These are phyloP conservation scores for Dione juno DNA, from an alignment of 2,888 invertebrate species.

Conservation along the genomic window DNA sequence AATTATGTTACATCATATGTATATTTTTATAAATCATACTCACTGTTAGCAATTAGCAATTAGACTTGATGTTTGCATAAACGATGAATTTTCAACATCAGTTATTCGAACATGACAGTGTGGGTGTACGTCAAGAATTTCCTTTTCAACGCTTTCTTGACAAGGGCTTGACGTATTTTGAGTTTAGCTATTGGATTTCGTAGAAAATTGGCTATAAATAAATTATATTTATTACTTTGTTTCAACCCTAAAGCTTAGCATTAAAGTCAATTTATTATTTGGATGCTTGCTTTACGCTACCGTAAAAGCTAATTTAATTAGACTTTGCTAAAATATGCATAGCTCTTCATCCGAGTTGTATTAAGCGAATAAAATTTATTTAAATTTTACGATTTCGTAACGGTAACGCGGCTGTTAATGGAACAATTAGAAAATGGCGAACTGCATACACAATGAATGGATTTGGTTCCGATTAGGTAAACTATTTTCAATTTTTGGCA, in stretches of 20 bases:
- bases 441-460: no score
- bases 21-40: constrained; percentile 2
- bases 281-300: background rate
- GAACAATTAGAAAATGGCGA: no score
- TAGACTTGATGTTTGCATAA: background rate
- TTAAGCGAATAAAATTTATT: no score
- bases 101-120: constrained; percentile 58
- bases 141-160: constrained; percentile 59
- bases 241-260: background rate
- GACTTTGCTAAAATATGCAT: no score
- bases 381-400: no score
- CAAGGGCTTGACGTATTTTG: constrained; percentile 44
- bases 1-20: background rate
- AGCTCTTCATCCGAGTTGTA: no score
- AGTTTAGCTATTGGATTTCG: constrained; percentile 56
- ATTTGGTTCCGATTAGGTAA: no score
- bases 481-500: no score
- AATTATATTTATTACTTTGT: background rate
- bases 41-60: background rate
- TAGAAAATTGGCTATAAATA: constrained; percentile 35
- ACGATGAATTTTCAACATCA: constrained; percentile 51
- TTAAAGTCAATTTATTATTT: no score
- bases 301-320: no score
- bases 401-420: no score
- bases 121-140: constrained; percentile 65